phyloP scores from a whole-genome alignment of 1,140 invertebrate genomes.

The Drosophila repleta region DNA sequence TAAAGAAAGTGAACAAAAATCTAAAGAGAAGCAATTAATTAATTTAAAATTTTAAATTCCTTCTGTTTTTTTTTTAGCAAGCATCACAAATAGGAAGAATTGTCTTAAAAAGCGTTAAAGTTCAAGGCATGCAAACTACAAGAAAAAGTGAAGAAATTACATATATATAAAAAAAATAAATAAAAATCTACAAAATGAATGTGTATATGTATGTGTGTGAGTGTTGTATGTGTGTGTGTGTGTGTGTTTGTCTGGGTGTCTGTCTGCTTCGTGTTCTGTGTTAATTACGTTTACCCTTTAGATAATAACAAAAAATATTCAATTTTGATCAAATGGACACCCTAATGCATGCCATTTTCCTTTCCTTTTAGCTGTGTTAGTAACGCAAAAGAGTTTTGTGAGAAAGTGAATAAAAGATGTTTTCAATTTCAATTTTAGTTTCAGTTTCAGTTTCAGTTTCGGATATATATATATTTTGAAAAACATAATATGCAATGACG shows the following conservation, averaged over 20 bases:
- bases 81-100: slow-evolving; percentile 22
- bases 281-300: slow-evolving; percentile 9
- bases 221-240: not conserved
- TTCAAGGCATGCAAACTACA: slow-evolving; percentile 42
- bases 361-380: slow-evolving; percentile 9
- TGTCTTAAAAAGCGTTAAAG: slow-evolving; percentile 27
- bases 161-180: slow-evolving; percentile 16
- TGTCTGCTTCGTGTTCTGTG: slow-evolving; percentile 3
- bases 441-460: slow-evolving; percentile 4
- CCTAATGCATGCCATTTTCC: slow-evolving; percentile 8
- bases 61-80: slow-evolving; percentile 13
- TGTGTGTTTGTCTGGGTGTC: not conserved
- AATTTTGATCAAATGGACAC: not conserved
- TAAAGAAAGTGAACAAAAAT: slow-evolving; percentile 1
- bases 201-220: not conserved
- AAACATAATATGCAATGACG: slow-evolving; percentile 55
- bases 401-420: no score
- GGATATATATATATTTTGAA: slow-evolving; percentile 60
- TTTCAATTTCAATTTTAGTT: not conserved
- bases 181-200: slow-evolving; percentile 23
- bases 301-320: no score
- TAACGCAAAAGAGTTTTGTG: slow-evolving; percentile 8
- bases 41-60: no score
- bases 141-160: slow-evolving; percentile 1
- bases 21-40: slow-evolving; percentile 3